Base-by-base conservation (phyloP, 2,113 vertebrate species). In the Microtus richardsoni region DNA sequence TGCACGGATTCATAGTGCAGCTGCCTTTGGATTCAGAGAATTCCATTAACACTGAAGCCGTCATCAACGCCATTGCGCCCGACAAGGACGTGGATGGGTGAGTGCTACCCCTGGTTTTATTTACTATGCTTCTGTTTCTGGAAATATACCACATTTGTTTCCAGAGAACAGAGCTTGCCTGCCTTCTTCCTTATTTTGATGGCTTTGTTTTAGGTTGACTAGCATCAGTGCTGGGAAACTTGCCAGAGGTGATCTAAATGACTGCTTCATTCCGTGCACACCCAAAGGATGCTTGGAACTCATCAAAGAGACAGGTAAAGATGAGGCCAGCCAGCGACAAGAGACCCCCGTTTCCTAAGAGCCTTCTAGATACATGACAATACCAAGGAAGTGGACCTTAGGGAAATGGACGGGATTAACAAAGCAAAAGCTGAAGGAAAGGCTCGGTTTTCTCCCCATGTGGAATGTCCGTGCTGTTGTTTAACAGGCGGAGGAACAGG, bases 81-180 rank as follows among this genome's bases (percentile, higher is more conserved):
- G 99, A 99, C 95, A 99, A 99, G 97, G 99, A 99, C 0, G 99
- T 99, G n/a, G 99, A 99, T 78, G 99, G 99, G 99, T 99, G 97
- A 98, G 97, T 95, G 75, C 54, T 73, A 1, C 80, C 87, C 14
- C 17, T 24, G 21, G 44, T 16, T 83, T 66, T 3, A 36, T 54
- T 52, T 92, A 14, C 44, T 64, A 1, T 5, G 7, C 74, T 95
- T 84, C 44, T 89, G 58, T 0, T 71, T 71, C 87, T 1, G 33
- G 36, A 24, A 60, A 49, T 6, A 78, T 3, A 49, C 17, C 22
- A 52, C 80, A 36, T 78, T 64, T 94, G 54, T 36, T 90, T 91
- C 75, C 95, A 30, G 82, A 95, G 16, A 39, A 22, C 66, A 91
- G 39, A 74, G 4, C 19, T 49, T 64, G 47, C 49, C 41, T 52